Conservation (phyloP, 1,140 invertebrate species). For the Phocides pigmalion region DNA sequence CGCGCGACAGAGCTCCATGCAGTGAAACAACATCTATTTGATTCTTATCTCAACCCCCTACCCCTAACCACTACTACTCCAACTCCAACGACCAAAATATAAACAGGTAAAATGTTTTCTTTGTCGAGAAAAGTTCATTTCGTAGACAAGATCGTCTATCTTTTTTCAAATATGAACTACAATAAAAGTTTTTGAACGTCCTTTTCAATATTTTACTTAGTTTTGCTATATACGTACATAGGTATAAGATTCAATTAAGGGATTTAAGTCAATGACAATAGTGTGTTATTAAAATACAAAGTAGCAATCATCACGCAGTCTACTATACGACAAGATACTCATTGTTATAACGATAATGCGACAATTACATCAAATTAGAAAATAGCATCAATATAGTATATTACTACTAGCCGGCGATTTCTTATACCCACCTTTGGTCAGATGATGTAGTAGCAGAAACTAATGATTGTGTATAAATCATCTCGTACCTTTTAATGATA, state of each 20-base stretch:
- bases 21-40: conserved; percentile 82
- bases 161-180: conserved; percentile 41
- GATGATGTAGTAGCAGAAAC: too few relatives aligned
- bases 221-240: neutral
- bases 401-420: too few relatives aligned
- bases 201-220: neutral
- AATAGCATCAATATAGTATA: too few relatives aligned
- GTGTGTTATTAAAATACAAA: too few relatives aligned
- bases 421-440: too few relatives aligned
- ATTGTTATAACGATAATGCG: too few relatives aligned
- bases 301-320: too few relatives aligned
- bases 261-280: too few relatives aligned
- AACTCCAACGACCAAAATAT: conserved; percentile 60
- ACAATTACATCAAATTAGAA: too few relatives aligned
- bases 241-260: conserved; percentile 1
- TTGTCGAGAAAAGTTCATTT: conserved; percentile 66
- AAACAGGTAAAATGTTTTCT: conserved; percentile 72
- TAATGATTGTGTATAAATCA: too few relatives aligned
- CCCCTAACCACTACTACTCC: conserved; percentile 48
- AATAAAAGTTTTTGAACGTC: neutral
- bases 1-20: conserved; percentile 64
- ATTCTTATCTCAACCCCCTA: conserved; percentile 75
- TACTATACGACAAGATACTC: too few relatives aligned
- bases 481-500: too few relatives aligned
- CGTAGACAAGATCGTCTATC: conserved; percentile 53